These are phyloP conservation scores for Psittacula derbiana DNA, from an alignment of 2,797 vertebrate genomes.

Conservation along the genomic window DNA sequence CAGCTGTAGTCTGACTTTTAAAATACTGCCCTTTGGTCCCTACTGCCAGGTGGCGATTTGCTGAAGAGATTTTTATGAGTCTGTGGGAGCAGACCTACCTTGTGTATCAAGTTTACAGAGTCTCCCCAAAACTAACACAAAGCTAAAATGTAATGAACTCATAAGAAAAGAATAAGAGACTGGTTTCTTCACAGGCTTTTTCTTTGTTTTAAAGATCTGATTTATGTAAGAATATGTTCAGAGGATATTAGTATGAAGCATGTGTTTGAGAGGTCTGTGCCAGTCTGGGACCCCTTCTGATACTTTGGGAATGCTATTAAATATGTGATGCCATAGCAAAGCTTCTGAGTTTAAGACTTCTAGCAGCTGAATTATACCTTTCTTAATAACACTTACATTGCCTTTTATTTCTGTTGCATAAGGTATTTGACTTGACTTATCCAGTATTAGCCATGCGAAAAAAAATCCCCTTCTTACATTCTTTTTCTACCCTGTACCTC, in stretches of 20 bases:
- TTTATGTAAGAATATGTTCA: not conserved
- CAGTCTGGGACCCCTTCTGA: not conserved
- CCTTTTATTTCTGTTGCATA: not conserved
- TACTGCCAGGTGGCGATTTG: not conserved
- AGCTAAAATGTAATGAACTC: conserved; percentile 34
- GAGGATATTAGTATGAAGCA: not conserved
- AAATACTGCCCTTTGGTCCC: conserved; percentile 9
- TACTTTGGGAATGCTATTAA: not conserved
- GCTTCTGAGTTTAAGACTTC: not conserved
- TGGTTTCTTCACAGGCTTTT: not conserved
- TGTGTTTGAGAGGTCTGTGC: not conserved
- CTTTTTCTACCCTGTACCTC: not conserved
- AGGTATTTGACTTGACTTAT: not conserved
- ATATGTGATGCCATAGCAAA: not conserved
- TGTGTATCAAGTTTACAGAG: conserved; percentile 9
- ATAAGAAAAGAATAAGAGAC: conserved; percentile 37
- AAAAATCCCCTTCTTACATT: not conserved
- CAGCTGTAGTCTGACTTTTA: conserved; percentile 27
- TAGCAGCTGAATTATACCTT: not conserved
- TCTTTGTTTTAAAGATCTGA: not conserved
- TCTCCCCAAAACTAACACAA: conserved; percentile 45
- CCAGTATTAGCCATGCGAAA: not conserved
- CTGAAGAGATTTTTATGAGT: conserved; percentile 47
- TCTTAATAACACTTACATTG: not conserved
- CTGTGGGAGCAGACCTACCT: not conserved